These are phyloP conservation scores for Tetraodon nigroviridis DNA, from an alignment of 2,113 vertebrate genomes.

Conservation along the genomic window DNA sequence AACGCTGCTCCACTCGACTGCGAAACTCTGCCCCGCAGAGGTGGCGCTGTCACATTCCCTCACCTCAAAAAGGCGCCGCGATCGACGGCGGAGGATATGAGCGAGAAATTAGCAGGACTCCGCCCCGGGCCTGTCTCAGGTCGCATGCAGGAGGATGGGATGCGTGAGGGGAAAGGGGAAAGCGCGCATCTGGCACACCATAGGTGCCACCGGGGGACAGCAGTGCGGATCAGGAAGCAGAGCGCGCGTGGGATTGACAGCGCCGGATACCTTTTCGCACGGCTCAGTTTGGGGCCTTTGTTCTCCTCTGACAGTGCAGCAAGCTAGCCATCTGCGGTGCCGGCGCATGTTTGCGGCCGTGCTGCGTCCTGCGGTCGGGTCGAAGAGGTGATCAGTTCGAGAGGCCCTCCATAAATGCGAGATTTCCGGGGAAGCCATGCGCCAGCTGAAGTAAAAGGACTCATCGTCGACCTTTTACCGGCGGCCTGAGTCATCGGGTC, in stretches of 20 bases:
- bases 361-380: constrained; percentile 47
- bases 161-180: background rate
- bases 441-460: constrained; percentile 38
- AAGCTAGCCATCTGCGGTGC: constrained; percentile 43
- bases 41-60: constrained; percentile 98
- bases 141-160: constrained; percentile 83
- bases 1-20: constrained; percentile 98
- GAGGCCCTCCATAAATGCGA: constrained; percentile 48
- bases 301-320: constrained; percentile 39
- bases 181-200: constrained; percentile 91
- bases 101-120: constrained; percentile 90
- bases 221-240: constrained; percentile 77
- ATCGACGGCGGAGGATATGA: constrained; percentile 89
- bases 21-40: constrained; percentile 99
- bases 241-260: constrained; percentile 63
- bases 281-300: constrained; percentile 14
- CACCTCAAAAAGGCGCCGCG: constrained; percentile 95
- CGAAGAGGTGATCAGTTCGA: constrained; percentile 65
- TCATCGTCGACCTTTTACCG: constrained; percentile 47
- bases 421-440: constrained; percentile 42
- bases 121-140: constrained; percentile 86
- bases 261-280: constrained; percentile 66
- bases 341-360: constrained; percentile 47
- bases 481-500: constrained; percentile 28
- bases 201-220: constrained; percentile 91